Conservation (phyloP, 53 echinoderm and acorn worm genomes). For the Echinometra lucunter region DNA sequence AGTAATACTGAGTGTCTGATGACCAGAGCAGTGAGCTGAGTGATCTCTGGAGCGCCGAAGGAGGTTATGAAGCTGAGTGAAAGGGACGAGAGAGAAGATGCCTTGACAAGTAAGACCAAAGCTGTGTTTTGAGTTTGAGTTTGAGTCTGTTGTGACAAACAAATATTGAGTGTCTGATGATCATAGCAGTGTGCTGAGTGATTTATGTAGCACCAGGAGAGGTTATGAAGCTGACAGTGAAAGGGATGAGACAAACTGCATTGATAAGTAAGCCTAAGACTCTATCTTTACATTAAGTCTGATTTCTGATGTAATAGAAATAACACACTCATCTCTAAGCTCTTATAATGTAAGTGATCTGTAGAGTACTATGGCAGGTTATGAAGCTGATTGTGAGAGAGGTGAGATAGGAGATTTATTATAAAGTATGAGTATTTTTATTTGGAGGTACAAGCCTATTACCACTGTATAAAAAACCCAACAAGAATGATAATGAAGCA, state of each 20-base stretch:
- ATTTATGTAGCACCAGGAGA: constrained; percentile 84
- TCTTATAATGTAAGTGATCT: constrained; percentile 85
- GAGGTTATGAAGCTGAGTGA: constrained; percentile 93
- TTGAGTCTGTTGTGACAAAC: background rate
- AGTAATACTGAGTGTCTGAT: constrained; percentile 82
- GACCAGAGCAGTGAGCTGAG: constrained; percentile 93
- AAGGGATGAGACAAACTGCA: constrained; percentile 72
- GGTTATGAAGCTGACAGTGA: constrained; percentile 98
- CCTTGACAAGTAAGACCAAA: constrained; percentile 65
- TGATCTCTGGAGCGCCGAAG: constrained; percentile 87
- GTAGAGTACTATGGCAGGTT: constrained; percentile 89
- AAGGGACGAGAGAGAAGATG: constrained; percentile 74
- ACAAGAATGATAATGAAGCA: no score
- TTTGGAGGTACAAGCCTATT: no score
- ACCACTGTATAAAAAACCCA: no score
- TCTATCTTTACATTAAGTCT: background rate
- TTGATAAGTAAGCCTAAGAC: constrained; percentile 68
- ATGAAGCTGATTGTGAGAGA: constrained; percentile 96
- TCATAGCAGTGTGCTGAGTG: constrained; percentile 93
- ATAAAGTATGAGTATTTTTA: constrained; percentile 72
- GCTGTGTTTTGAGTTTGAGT: background rate
- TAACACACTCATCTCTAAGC: no score
- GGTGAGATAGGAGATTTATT: constrained; percentile 68
- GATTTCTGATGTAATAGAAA: constrained; percentile 87
- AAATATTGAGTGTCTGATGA: constrained; percentile 61